phyloP scores from a whole-genome alignment of 2,113 vertebrate genomes.

The Channa argus region DNA sequence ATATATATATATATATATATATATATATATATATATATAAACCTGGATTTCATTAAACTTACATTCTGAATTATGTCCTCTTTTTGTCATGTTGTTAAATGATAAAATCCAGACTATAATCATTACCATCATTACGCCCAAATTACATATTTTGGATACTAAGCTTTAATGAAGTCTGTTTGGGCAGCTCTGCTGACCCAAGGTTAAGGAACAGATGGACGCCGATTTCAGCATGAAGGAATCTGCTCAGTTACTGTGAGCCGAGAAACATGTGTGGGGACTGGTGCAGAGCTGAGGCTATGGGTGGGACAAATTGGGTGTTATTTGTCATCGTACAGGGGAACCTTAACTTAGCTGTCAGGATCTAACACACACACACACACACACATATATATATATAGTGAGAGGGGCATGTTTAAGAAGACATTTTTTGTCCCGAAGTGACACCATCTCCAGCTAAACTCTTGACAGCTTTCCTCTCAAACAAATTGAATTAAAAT shows the following conservation, averaged over 20 bases:
- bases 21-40: no score
- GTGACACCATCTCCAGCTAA: no score
- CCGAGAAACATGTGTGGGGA: conserved; percentile 48
- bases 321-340: conserved; percentile 44
- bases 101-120: background rate
- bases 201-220: conserved; percentile 42
- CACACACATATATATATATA: no score
- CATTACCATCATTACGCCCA: background rate
- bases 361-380: no score
- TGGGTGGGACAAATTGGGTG: conserved; percentile 31
- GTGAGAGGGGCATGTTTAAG: no score
- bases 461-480: no score
- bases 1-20: no score
- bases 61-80: background rate
- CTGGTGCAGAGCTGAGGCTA: conserved; percentile 13
- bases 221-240: conserved; percentile 20
- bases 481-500: no score
- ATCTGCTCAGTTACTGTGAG: conserved; percentile 26
- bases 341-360: background rate
- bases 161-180: background rate
- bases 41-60: background rate
- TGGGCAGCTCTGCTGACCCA: background rate
- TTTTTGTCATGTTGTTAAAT: background rate
- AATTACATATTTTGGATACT: background rate
- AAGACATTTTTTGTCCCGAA: no score